These are phyloP conservation scores for Dicycla oo DNA, from an alignment of 2,888 invertebrate species.

Conservation along the genomic window DNA sequence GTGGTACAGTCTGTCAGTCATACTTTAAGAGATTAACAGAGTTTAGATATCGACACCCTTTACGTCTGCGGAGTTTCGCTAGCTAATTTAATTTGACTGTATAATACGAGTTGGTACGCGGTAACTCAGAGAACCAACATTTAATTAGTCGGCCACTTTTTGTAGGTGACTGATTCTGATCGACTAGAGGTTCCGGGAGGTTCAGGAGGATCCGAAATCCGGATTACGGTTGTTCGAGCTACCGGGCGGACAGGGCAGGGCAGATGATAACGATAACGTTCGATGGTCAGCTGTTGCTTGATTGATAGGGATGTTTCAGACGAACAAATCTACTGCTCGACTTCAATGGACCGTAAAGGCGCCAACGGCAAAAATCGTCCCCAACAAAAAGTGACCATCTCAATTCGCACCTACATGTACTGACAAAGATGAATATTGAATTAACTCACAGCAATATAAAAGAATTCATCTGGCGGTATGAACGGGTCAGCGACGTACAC, in stretches of 20 bases:
- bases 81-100: no score
- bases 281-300: background rate
- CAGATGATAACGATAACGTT: background rate
- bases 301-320: background rate
- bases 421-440: background rate
- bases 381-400: background rate
- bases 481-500: slow-evolving; percentile 88
- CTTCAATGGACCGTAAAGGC: background rate
- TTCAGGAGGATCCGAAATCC: background rate
- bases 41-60: no score
- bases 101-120: no score
- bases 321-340: background rate
- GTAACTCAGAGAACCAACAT: background rate
- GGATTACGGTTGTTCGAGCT: background rate
- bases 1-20: no score
- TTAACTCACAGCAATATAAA: slow-evolving; percentile 91
- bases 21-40: no score
- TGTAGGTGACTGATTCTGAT: background rate
- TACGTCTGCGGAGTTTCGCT: no score
- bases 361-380: background rate
- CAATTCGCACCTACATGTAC: background rate
- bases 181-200: background rate
- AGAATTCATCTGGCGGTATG: slow-evolving; percentile 91
- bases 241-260: background rate
- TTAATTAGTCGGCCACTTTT: no score